Evolutionary conservation across 1,140 invertebrate genomes (phyloP), one percentile per base, ranked within the genome.

Genomic region (Hycleus phaleratus): DNA sequence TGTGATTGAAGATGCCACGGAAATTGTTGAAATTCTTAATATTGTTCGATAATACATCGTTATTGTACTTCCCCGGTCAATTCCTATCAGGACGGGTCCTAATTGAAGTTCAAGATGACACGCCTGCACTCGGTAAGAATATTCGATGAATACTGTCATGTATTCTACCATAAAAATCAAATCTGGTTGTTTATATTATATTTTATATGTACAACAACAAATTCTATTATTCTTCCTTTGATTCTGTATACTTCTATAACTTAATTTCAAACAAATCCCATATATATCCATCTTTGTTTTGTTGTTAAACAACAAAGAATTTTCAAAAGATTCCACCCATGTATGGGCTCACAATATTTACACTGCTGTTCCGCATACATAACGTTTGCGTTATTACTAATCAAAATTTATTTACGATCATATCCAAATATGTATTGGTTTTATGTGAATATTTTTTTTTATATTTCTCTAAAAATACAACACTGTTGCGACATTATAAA

Each of bases 11-110:
- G 71, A 90, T 91, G 88, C 85, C 90, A 52, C 79, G 88, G 66
- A 95, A 95, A 76, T 77, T 96, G 60, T 81, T 91, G 63, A 95
- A 95, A 75, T 96, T 96, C 76, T 78, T 95, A 24, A 95, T 96
- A 67, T 81, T 95, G 42, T 93, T 96, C 75, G 93, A 96, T 74
- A 95, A 95, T 73, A 91, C 91, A 38, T 94, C 90, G 64, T 78
- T 95, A 32, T 75, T 96, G 39, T 96, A 95, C 74, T 95, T 95
- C 70, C 92, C 93, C 44, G 88, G 93, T 26, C 84, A 95, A 72
- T 95, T 95, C 73, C 77, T 96, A 51, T 92, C 90, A 42, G 93
- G 93, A 26, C 81, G 91, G 66, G 93, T 96, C 12, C 81, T 95
- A 12, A 87, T 96, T 61, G 92, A 95, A 72, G 76, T 95, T 45